Base-by-base conservation (phyloP, 2,113 vertebrate species). In the Amphiprion percula region DNA sequence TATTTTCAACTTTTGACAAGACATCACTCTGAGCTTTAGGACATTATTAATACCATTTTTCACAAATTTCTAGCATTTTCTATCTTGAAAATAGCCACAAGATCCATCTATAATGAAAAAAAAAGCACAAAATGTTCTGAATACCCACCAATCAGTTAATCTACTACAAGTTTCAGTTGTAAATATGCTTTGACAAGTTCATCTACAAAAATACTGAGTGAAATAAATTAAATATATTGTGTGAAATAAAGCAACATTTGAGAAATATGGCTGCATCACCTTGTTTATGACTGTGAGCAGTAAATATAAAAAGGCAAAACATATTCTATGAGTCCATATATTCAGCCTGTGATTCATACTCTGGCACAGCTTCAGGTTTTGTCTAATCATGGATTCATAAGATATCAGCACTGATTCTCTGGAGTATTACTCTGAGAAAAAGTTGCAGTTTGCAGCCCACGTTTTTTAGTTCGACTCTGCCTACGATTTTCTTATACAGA, bases 321-420 rank as follows among this genome's bases (percentile, higher is more conserved):
- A 28, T 28, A 49, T 6, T 68, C 11, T 46, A n/a, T 2, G 12
- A 12, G 24, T 50, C 47, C 21, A 66, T 74, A 49, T 33, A 74
- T 68, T 72, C 52, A 83, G 52, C 33, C 26, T 68, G 28, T 86
- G 77, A 77, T 47, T 90, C 78, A 80, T 19, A 21, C 39, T 68
- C 53, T 54, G 74, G 62, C 61, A 58, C 68, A 23, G 50, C 49
- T 58, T 59, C 59, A 54, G 33, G 30, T 67, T 79, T 53, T 30
- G 26, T 76, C 54, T 62, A 77, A 82, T 88, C 21, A 77, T 52
- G 64, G 53, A 75, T 83, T 85, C 53, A 53, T 68, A 56, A 71
- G 11, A 60, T n/a, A 47, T 64, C n/a, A 72, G 39, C 58, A 28
- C 21, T 70, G 28, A 60, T 50, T 88, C 61, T 79, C 73, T 58